These are phyloP conservation scores for Athetis lepigone DNA, from an alignment of 2,888 invertebrate species.

Conservation along the genomic window DNA sequence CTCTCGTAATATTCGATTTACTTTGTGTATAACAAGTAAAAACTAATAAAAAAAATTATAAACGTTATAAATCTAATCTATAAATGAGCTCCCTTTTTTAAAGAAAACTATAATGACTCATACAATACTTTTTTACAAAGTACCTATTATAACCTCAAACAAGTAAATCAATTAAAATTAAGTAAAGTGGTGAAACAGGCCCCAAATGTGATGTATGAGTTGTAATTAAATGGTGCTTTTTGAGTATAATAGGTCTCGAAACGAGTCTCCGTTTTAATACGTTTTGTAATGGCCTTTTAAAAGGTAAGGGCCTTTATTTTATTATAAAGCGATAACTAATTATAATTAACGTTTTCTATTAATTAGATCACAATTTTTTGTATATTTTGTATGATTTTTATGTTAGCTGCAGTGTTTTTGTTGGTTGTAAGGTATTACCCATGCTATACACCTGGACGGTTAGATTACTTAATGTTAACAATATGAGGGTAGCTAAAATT, in stretches of 20 bases:
- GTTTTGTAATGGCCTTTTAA: conserved; percentile 54
- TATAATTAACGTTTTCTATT: conserved; percentile 31
- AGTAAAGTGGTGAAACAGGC: conserved; percentile 46
- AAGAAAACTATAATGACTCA: background rate
- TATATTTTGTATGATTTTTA: conserved; percentile 57
- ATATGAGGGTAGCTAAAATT: conserved; percentile 54
- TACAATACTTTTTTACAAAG: background rate
- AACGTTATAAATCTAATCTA: background rate
- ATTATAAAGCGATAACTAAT: conserved; percentile 39
- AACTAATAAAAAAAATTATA: background rate
- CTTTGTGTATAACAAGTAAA: too few species aligned
- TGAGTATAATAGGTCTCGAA: conserved; percentile 39
- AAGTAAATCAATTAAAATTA: conserved; percentile 1
- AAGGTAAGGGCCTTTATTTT: conserved; percentile 56
- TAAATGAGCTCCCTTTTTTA: conserved; percentile 5
- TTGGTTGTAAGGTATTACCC: conserved; percentile 30
- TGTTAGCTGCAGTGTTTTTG: conserved; percentile 25
- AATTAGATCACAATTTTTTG: conserved; percentile 23
- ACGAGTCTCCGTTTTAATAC: conserved; percentile 49
- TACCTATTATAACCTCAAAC: background rate
- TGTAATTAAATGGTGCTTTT: conserved; percentile 64
- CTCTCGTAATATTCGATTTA: too few species aligned
- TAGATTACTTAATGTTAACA: conserved; percentile 22
- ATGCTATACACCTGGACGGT: conserved; percentile 53
- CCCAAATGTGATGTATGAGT: conserved; percentile 49